A percentile compares a stretch with the other conserved stretches of the same genome.
phyloP scores from a whole-genome alignment of 2,888 invertebrate species.

The Idaea straminata region DNA sequence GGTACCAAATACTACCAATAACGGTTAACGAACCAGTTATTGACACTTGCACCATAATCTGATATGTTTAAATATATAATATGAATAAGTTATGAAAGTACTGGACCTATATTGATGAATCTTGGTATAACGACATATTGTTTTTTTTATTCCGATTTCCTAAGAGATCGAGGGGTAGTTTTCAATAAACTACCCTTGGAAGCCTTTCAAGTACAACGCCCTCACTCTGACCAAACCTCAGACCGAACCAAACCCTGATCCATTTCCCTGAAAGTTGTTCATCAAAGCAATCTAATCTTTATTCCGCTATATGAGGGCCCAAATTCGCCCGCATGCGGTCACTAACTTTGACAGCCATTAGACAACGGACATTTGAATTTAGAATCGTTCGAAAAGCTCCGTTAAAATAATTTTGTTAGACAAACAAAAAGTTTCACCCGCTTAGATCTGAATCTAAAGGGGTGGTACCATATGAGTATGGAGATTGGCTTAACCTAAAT shows the following conservation, averaged over 20 bases:
- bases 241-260: neutral
- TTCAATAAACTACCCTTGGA: neutral
- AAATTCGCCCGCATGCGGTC: constrained; percentile 20
- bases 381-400: constrained; percentile 21
- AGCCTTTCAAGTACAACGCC: neutral
- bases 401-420: constrained; percentile 15
- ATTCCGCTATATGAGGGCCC: constrained; percentile 7
- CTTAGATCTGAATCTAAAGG: no score
- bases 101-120: neutral
- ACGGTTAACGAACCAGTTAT: no score
- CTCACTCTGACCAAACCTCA: neutral
- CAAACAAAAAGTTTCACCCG: no score
- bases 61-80: no score
- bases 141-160: no score
- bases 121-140: neutral
- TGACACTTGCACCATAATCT: no score
- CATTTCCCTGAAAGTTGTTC: neutral
- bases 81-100: neutral
- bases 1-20: no score
- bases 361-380: constrained; percentile 31
- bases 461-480: no score
- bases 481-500: no score
- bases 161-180: no score
- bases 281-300: constrained; percentile 1
- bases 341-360: constrained; percentile 35